Conservation (phyloP, 2,797 vertebrate species). For the Phaenicophaeus curvirostris region DNA sequence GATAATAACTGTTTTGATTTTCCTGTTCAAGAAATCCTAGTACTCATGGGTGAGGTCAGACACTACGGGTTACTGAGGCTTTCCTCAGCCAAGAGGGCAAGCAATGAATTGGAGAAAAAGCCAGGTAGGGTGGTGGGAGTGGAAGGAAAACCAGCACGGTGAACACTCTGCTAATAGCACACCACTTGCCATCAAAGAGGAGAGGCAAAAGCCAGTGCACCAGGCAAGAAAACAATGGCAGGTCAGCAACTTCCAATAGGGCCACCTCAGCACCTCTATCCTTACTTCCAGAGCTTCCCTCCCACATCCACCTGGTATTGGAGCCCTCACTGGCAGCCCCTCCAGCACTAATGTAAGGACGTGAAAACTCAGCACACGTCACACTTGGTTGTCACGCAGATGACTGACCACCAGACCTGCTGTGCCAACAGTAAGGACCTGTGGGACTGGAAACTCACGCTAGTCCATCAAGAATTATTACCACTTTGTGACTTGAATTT, state of each 20-base stretch:
- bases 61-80: neutral
- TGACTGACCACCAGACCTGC: neutral
- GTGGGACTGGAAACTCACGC: neutral
- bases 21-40: neutral
- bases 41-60: neutral
- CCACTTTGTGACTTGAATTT: neutral
- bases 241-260: neutral
- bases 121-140: neutral
- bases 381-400: neutral
- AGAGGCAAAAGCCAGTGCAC: neutral
- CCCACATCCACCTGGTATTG: fast-evolving
- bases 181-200: neutral
- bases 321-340: neutral
- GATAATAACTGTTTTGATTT: neutral
- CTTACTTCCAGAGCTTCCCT: neutral
- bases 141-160: neutral
- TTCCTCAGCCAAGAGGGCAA: neutral
- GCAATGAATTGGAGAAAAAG: neutral
- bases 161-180: fast-evolving
- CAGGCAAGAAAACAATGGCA: neutral
- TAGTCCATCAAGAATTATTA: neutral
- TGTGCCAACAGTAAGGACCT: no score
- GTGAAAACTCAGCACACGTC: neutral
- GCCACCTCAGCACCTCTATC: neutral
- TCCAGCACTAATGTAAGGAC: fast-evolving